Conservation (phyloP, 2,797 vertebrate species). For the Zalophus californianus region DNA sequence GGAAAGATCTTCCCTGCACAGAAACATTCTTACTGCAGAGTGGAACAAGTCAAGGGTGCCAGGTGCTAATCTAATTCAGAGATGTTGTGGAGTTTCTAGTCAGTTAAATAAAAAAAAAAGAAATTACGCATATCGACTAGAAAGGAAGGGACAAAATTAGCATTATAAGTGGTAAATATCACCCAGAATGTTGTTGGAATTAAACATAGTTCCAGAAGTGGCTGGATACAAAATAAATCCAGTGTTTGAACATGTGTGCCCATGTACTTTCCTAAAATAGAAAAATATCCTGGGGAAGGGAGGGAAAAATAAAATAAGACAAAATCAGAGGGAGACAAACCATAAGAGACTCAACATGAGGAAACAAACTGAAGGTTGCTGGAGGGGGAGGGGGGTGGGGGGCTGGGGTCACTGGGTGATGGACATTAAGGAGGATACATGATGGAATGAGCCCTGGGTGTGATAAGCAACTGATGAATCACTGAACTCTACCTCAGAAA, state of each 20-base stretch:
- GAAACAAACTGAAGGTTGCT: background rate
- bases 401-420: background rate
- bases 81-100: background rate
- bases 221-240: background rate
- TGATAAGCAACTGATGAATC: background rate
- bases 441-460: background rate
- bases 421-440: background rate
- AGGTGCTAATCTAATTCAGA: background rate
- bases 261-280: background rate
- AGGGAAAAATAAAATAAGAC: background rate
- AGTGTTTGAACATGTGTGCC: background rate
- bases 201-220: background rate
- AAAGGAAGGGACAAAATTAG: background rate
- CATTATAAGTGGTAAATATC: background rate
- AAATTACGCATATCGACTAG: too few species aligned
- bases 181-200: background rate
- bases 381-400: background rate
- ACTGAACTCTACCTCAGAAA: background rate
- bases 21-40: background rate
- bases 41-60: background rate
- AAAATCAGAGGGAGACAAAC: background rate
- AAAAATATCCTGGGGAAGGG: background rate
- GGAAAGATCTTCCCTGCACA: rapidly evolving
- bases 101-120: background rate
- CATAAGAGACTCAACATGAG: background rate